Percentiles rank a stretch among this genome's conserved stretches.
Evolutionary conservation across 2,797 vertebrate species (phyloP).

Genomic region (Hirundo rustica): DNA sequence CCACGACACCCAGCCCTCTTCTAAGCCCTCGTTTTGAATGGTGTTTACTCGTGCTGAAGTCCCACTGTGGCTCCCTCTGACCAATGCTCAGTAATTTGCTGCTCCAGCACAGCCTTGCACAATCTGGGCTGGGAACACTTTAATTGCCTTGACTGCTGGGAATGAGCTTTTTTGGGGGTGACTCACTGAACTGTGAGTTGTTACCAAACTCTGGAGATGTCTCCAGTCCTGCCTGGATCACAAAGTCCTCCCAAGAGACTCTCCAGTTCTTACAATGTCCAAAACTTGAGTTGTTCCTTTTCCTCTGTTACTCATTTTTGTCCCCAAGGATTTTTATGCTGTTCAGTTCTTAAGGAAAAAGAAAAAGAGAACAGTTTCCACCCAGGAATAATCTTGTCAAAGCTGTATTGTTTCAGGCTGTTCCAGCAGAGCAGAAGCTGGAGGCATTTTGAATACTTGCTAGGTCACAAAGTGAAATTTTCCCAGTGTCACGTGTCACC

Average conservation of each 20-base stretch:
- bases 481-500: background rate
- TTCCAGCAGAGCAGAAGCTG: background rate
- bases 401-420: background rate
- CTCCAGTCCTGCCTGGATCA: background rate
- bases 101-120: conserved; percentile 7
- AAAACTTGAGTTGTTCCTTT: background rate
- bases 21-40: background rate
- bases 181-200: background rate
- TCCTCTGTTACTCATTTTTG: background rate
- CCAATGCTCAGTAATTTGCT: background rate
- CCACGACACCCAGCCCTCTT: background rate
- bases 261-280: background rate
- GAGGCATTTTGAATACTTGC: background rate
- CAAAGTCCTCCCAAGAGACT: background rate
- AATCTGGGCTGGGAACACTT: background rate
- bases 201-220: background rate
- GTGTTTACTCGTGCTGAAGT: background rate
- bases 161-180: conserved; percentile 26
- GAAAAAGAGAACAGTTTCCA: background rate
- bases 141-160: background rate
- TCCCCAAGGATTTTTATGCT: background rate
- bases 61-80: background rate
- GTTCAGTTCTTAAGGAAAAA: background rate
- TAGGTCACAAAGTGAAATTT: background rate
- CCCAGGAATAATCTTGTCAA: background rate